A percentile compares a stretch with the other conserved stretches of the same genome.
Conservation (phyloP, 1,140 invertebrate species). For the Cydia strobilella region DNA sequence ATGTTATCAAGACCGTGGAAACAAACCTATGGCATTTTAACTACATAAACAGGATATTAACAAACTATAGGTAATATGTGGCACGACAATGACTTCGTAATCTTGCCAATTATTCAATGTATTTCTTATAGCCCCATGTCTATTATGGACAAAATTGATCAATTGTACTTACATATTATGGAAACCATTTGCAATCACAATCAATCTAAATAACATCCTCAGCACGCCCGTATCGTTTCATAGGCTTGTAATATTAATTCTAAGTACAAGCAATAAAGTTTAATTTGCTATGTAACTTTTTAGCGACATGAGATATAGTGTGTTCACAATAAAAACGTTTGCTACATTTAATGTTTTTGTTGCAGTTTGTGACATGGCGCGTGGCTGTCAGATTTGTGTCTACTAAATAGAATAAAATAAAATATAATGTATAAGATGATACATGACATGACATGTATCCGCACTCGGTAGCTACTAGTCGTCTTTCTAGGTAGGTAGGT, state of each 20-base stretch:
- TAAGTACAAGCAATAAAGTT: background rate
- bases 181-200: background rate
- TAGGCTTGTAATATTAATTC: background rate
- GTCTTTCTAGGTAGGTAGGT: no score
- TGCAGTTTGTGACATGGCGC: no score
- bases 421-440: no score
- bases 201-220: background rate
- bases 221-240: background rate
- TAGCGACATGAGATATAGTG: background rate
- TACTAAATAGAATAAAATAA: no score
- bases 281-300: background rate
- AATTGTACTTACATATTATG: conserved; percentile 17
- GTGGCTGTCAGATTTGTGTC: no score
- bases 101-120: background rate
- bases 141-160: background rate
- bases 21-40: background rate
- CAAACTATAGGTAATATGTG: background rate
- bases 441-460: no score
- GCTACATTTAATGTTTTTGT: no score
- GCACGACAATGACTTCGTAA: background rate
- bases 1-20: background rate
- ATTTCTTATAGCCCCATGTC: background rate
- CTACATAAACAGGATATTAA: background rate
- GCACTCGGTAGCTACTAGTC: no score
- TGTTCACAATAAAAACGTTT: background rate